phyloP scores from a whole-genome alignment of 2,888 invertebrate genomes.

The Calameuta filiformis region DNA sequence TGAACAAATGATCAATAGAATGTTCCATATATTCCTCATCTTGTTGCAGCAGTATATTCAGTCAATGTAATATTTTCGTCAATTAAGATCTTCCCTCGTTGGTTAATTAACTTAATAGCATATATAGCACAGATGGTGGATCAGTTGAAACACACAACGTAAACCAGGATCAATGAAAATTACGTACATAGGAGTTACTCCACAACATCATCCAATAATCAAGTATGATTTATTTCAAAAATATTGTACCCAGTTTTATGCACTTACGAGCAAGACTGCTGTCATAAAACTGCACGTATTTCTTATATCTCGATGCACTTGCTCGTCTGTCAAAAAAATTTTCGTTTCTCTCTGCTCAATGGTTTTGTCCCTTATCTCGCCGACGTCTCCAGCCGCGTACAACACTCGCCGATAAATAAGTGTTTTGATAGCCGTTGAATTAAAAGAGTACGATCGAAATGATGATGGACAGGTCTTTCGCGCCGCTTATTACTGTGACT shows the following conservation, averaged over 20 bases:
- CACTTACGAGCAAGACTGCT: not conserved
- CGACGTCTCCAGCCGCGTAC: not conserved
- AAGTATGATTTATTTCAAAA: not conserved
- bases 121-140: not conserved
- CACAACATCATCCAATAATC: not conserved
- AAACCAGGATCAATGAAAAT: not conserved
- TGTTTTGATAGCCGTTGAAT: not conserved
- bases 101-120: not conserved
- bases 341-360: not conserved
- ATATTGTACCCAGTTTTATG: not conserved
- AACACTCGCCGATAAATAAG: conserved; percentile 8
- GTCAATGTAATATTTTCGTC: not conserved
- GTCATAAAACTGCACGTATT: not conserved
- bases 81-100: not conserved
- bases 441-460: conserved; percentile 29
- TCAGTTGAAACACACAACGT: not conserved
- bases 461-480: conserved; percentile 53
- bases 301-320: not conserved
- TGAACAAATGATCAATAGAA: not conserved
- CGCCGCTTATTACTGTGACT: conserved; percentile 49
- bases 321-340: not conserved
- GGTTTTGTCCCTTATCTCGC: not conserved
- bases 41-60: not conserved
- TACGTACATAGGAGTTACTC: not conserved
- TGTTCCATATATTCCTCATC: conserved; percentile 1